Percentiles rank a stretch among this genome's conserved stretches.
Evolutionary conservation across 2,888 invertebrate species (phyloP).

Genomic region (Eupithecia abbreviata): DNA sequence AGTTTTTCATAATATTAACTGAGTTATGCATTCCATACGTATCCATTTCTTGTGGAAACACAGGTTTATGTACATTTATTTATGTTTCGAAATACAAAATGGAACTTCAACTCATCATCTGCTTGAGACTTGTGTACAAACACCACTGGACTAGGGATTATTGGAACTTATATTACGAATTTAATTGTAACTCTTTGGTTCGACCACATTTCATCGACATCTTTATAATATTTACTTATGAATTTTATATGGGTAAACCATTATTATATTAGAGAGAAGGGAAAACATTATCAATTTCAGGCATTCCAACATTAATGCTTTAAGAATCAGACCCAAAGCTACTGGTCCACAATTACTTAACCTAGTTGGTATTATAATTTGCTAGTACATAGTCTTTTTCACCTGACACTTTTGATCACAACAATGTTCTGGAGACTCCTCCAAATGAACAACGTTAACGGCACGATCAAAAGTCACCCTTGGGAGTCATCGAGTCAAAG

Average conservation of each 20-base stretch:
- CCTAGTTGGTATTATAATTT: constrained; percentile 45
- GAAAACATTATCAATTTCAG: neutral
- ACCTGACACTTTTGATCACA: constrained; percentile 59
- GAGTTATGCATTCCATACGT: neutral
- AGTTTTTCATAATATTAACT: neutral
- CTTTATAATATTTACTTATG: neutral
- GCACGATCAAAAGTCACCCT: constrained; percentile 76
- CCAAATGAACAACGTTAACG: constrained; percentile 75
- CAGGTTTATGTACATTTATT: too few species aligned
- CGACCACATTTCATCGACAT: neutral
- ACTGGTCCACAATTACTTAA: constrained; percentile 70
- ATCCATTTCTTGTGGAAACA: neutral
- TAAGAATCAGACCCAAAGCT: constrained; percentile 65
- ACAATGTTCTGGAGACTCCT: constrained; percentile 61
- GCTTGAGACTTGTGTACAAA: neutral
- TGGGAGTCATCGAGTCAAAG: constrained; percentile 81
- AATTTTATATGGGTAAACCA: neutral
- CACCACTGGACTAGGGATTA: neutral
- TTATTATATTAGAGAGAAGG: constrained; percentile 2
- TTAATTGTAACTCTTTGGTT: neutral
- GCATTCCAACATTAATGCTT: constrained; percentile 15
- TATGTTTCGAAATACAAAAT: neutral
- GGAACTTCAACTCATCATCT: neutral
- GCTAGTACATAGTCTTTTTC: constrained; percentile 57
- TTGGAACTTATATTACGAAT: neutral